These are phyloP conservation scores for Osmerus mordax DNA, from an alignment of 2,113 vertebrate genomes.

Conservation along the genomic window DNA sequence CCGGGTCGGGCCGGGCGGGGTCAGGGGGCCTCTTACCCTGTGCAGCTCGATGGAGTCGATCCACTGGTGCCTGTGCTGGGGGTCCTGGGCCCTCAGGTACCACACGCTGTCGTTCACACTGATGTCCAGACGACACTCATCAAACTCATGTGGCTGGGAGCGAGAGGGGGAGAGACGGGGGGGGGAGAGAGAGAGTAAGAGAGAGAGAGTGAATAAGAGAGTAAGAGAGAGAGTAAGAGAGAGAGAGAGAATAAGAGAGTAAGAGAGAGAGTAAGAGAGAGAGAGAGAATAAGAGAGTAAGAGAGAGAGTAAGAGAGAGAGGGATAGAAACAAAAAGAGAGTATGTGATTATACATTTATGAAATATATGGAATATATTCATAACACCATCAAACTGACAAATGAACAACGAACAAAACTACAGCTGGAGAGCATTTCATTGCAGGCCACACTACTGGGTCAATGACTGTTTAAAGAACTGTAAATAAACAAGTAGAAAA, in stretches of 20 bases:
- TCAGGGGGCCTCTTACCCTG: slow-evolving; percentile 72
- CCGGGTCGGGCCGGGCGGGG: not conserved
- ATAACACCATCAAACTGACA: too few species aligned
- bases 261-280: too few species aligned
- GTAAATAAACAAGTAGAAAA: too few species aligned
- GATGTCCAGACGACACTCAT: slow-evolving; percentile 96
- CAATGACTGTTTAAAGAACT: too few species aligned
- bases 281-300: too few species aligned
- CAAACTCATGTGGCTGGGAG: slow-evolving; percentile 91
- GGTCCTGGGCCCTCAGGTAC: slow-evolving; percentile 93
- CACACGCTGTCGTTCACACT: slow-evolving; percentile 97
- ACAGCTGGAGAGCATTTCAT: too few species aligned
- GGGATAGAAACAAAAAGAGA: too few species aligned
- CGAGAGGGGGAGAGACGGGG: slow-evolving; percentile 7
- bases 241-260: not conserved
- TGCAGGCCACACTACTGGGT: too few species aligned
- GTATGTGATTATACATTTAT: too few species aligned
- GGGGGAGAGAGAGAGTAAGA: slow-evolving; percentile 4
- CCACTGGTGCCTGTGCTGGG: slow-evolving; percentile 89
- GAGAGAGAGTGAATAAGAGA: not conserved
- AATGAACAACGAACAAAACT: too few species aligned
- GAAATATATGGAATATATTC: too few species aligned
- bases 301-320: too few species aligned
- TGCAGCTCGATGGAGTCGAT: slow-evolving; percentile 92
- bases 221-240: not conserved